These are phyloP conservation scores for Crocuta crocuta DNA, from an alignment of 2,113 vertebrate genomes.

Conservation along the genomic window DNA sequence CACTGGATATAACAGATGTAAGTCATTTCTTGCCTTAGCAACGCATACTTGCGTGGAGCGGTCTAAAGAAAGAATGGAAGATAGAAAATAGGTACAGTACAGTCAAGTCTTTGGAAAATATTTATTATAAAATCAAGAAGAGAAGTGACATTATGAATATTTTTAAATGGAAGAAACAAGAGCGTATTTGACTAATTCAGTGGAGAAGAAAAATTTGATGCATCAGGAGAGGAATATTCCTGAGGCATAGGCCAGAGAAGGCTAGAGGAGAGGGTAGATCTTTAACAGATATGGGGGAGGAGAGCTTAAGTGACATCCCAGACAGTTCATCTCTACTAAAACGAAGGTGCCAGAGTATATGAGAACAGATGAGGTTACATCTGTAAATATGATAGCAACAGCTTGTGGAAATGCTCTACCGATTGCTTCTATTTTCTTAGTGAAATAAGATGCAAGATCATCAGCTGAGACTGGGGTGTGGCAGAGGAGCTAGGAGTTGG, in stretches of 20 bases:
- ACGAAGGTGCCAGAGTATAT: not conserved
- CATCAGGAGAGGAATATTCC: not conserved
- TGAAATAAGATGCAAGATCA: not conserved
- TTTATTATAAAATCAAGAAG: not conserved
- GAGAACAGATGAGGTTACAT: not conserved
- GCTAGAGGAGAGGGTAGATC: not conserved
- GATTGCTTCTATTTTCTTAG: not conserved
- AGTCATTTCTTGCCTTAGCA: not conserved
- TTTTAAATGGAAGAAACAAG: not conserved
- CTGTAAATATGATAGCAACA: not conserved
- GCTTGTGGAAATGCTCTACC: not conserved
- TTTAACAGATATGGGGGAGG: accelerated
- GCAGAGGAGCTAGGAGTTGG: not conserved
- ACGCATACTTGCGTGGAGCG: not conserved
- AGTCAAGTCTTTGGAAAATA: not conserved
- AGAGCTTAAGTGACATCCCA: accelerated
- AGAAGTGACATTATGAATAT: not conserved
- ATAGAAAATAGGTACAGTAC: not conserved
- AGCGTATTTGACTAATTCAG: not conserved
- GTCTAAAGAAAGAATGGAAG: not conserved
- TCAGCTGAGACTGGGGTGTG: not conserved
- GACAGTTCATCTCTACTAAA: not conserved
- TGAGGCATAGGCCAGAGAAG: no score
- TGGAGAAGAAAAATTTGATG: not conserved
- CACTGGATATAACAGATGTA: not conserved